Evolutionary conservation across 2,797 vertebrate genomes (phyloP).

Genomic region (Spea hammondii): DNA sequence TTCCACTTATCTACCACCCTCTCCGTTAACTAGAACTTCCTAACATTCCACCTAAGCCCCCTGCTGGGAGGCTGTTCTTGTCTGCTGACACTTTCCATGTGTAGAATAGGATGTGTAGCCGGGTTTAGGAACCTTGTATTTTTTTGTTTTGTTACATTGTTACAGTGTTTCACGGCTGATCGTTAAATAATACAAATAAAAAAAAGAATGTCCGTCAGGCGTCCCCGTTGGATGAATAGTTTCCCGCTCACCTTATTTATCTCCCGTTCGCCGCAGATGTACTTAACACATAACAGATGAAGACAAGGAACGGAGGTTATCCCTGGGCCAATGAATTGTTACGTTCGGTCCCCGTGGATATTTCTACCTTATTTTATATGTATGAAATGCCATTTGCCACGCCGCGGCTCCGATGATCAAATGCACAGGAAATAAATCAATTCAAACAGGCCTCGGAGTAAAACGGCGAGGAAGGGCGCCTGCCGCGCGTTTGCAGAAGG

Average conservation of each 20-base stretch:
- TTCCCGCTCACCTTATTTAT: constrained; percentile 29
- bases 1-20: too few species aligned
- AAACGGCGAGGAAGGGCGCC: background rate
- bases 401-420: constrained; percentile 25
- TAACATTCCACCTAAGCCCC: too few species aligned
- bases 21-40: too few species aligned
- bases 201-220: constrained; percentile 5
- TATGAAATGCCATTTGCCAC: constrained; percentile 42
- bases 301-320: constrained; percentile 31
- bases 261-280: constrained; percentile 19
- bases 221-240: constrained; percentile 33
- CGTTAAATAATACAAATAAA: constrained; percentile 18
- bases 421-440: constrained; percentile 36
- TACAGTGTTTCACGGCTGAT: constrained; percentile 19
- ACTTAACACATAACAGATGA: constrained; percentile 42
- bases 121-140: too few species aligned
- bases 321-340: constrained; percentile 32
- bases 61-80: too few species aligned
- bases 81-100: too few species aligned
- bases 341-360: constrained; percentile 21
- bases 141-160: background rate
- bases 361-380: constrained; percentile 24
- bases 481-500: constrained; percentile 1
- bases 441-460: constrained; percentile 19
- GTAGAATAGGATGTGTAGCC: too few species aligned